phyloP scores from a whole-genome alignment of 2,797 vertebrate species.

The Diceros bicornis region DNA sequence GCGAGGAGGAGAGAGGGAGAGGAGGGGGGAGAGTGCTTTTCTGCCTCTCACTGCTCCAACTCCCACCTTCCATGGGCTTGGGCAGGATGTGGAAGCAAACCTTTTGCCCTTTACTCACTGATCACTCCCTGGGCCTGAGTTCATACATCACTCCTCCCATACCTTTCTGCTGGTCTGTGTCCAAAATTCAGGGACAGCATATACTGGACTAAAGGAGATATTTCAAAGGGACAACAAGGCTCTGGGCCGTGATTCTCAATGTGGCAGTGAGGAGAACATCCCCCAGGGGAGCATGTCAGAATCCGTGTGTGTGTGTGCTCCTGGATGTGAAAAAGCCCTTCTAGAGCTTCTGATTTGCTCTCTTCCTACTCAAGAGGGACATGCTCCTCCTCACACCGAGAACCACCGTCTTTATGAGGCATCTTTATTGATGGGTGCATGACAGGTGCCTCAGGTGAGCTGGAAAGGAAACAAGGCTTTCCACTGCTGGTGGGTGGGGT shows the following conservation, averaged over 20 bases:
- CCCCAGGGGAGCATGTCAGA: neutral
- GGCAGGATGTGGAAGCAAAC: neutral
- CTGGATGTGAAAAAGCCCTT: neutral
- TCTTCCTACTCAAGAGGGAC: neutral
- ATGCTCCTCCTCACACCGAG: neutral
- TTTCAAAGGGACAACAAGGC: neutral
- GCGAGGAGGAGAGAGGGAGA: neutral
- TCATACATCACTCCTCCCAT: neutral
- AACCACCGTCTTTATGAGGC: neutral
- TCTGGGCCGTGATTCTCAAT: neutral
- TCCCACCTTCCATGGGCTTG: constrained; percentile 38
- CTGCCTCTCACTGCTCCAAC: constrained; percentile 23
- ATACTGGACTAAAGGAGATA: neutral
- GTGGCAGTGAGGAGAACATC: neutral
- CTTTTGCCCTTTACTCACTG: neutral
- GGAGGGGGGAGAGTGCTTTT: neutral
- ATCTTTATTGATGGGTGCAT: neutral
- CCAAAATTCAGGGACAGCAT: neutral
- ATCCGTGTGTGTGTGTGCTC: neutral
- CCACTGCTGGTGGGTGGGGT: neutral
- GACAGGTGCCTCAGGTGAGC: neutral
- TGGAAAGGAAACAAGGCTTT: neutral
- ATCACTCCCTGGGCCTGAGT: neutral
- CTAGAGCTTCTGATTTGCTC: neutral
- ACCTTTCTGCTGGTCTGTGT: neutral